Evolutionary conservation across 92 coral and sea anemone genomes (phyloP), one percentile per base, ranked within the genome.

Genomic region (Parazoanthus atlanticus): DNA sequence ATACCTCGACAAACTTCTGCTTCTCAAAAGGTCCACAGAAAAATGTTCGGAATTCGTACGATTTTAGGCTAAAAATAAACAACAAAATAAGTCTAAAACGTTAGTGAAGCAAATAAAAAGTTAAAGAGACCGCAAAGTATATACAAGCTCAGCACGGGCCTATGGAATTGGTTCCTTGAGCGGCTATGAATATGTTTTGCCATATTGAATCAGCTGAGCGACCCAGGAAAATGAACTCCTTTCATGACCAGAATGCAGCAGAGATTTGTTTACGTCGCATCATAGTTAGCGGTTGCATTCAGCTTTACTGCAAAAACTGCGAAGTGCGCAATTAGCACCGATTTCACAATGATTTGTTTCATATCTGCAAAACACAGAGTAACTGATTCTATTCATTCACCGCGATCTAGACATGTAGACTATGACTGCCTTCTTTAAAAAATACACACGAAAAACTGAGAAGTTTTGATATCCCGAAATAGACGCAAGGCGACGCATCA

Each of bases 41-140:
- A 84, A 70, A 84, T 84, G 78, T 40, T 84, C 25, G 78, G 87
- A 84, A 84, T 84, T 84, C 87, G 33, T 84, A 70, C 36, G 65
- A 84, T 84, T 84, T 49, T 64, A 70, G 11, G 66, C 78, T 43
- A 70, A 84, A 84, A 84, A 84, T 84, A 84, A 84, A 84, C 78
- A 83, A 67, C 52, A 84, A 47, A 71, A 71, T 46, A 69, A 21
- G 43, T 41, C 66, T 25, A 70, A 72, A 26, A 43, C 67, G 87
- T 46, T 70, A 46, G 30, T 46, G 61, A 84, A 69, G 78, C 66
- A 84, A 84, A 70, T 38, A 82, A 43, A 61, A 17, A 19, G 61
- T 30, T 67, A 31, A 67, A 84, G 64, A 31, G 67, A 47, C 77
- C 28, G 6, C 61, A 41, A 49, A 40, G 41, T 65, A 69, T 29